Base-by-base conservation (phyloP, 2,113 vertebrate genomes). In the Prolemur simus region DNA sequence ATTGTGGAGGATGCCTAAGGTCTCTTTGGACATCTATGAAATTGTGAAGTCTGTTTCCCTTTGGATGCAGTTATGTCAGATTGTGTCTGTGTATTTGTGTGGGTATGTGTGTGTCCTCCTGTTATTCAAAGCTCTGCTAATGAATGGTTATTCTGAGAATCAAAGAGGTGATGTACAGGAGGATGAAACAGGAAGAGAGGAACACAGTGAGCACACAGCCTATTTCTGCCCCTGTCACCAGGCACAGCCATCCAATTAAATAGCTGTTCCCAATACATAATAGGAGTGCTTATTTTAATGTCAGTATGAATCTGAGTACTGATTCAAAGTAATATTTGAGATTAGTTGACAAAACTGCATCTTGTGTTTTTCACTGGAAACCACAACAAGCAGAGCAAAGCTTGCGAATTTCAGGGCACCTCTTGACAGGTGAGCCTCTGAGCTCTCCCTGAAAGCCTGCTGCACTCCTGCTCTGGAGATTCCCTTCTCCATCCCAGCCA, bases 291-390 rank as follows among this genome's bases (percentile, higher is more conserved):
- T 74, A 49, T 92, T 88, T 77, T 29, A 37, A 63, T 64, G 23
- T 54, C 34, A 89, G 23, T 18, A 64, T 89, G 39, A 93, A 64
- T 6, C 47, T 29, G 8, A 18, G 12, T 77, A 60, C 71, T 86
- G 83, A 94, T 83, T 94, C 14, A 1, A 21, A 49, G 49, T 23
- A 82, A 80, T n/a, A 10, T 45, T 78, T 56, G 37, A 87, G 64
- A 76, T 71, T 47, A 92, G 52, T 25, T 87, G 25, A 39, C 8
- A 9, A 95, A 66, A 58, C 32, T 63, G 8, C 58, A 14, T 83
- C 87, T 76, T 69, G 21, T 66, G 8, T 73, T 94, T 91, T 77
- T 66, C 54, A 49, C 37, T 82, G 18, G 78, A 91, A 96, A 83
- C 8, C 9, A 66, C 39, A 52, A 77, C 3, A 81, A 39, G 25